Percentiles rank a stretch among this genome's conserved stretches.
Conservation (phyloP, 2,888 invertebrate genomes). For the Seladonia tumulorum region DNA sequence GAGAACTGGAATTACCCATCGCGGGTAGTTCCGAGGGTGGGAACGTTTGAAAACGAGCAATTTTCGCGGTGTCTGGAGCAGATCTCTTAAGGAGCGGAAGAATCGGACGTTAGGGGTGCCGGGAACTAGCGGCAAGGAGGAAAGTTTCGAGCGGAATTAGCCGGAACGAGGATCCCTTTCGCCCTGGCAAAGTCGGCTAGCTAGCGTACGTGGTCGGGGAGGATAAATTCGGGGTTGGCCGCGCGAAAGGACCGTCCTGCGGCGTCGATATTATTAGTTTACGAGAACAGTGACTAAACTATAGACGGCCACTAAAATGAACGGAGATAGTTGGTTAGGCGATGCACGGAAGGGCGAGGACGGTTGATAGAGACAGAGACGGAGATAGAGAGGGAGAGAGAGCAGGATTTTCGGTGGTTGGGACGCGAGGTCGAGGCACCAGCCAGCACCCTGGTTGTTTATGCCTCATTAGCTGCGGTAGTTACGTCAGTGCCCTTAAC, state of each 20-base stretch:
- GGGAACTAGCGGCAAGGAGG: slow-evolving; percentile 21
- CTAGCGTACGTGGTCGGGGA: slow-evolving; percentile 50
- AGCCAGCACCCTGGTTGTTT: slow-evolving; percentile 75
- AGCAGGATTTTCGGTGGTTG: slow-evolving; percentile 59
- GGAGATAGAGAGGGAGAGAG: slow-evolving; percentile 12
- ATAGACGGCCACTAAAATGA: slow-evolving; percentile 73
- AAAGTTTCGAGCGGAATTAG: slow-evolving; percentile 50
- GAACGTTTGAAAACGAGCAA: slow-evolving; percentile 4
- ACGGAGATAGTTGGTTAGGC: slow-evolving; percentile 62
- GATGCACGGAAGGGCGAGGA: slow-evolving; percentile 17
- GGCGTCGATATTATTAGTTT: slow-evolving; percentile 78
- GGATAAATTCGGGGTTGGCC: slow-evolving; percentile 74
- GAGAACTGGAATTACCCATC: background rate
- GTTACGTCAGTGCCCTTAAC: slow-evolving; percentile 78
- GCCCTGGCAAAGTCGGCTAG: slow-evolving; percentile 27
- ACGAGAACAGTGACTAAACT: slow-evolving; percentile 75
- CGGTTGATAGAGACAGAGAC: background rate
- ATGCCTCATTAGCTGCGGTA: slow-evolving; percentile 79
- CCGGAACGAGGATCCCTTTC: slow-evolving; percentile 35
- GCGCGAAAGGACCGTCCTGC: slow-evolving; percentile 72
- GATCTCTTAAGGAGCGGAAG: slow-evolving; percentile 3
- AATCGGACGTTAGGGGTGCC: background rate
- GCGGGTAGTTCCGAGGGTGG: background rate
- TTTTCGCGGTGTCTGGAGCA: background rate
- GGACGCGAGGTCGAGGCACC: slow-evolving; percentile 52